Conservation (phyloP, 2,113 vertebrate genomes). For the Leucosticte australis region DNA sequence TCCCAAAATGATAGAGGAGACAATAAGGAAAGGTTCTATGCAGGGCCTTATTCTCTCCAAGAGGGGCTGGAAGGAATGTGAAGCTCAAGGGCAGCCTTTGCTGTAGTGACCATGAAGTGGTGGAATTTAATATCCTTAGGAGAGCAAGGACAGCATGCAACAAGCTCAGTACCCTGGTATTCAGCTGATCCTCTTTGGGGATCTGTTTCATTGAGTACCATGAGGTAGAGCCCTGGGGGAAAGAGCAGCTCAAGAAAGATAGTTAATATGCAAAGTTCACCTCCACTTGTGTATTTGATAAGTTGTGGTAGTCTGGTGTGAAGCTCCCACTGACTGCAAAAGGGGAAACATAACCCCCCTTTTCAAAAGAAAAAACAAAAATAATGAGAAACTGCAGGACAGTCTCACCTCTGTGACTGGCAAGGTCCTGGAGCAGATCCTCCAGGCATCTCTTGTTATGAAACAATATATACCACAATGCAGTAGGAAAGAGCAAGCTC, state of each 20-base stretch:
- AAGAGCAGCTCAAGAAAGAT: neutral
- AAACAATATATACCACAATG: neutral
- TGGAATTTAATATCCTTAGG: neutral
- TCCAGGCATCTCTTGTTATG: neutral
- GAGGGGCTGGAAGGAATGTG: neutral
- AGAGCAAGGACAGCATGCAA: neutral
- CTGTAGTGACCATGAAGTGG: neutral
- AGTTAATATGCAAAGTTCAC: neutral
- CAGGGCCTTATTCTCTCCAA: accelerated
- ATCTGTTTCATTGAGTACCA: neutral
- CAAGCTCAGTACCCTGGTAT: neutral
- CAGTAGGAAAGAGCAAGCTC: neutral
- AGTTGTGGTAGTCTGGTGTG: neutral
- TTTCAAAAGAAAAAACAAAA: neutral
- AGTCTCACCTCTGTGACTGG: neutral
- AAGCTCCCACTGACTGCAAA: neutral
- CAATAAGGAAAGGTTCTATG: neutral
- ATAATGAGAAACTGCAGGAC: neutral
- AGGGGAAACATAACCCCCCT: neutral
- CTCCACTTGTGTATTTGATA: neutral
- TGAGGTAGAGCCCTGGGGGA: neutral
- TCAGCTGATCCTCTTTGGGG: neutral
- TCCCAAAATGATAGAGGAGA: neutral
- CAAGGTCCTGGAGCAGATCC: neutral
- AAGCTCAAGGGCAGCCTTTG: neutral